phyloP scores from a whole-genome alignment of 2,113 vertebrate genomes.

The Bombycilla garrulus region DNA sequence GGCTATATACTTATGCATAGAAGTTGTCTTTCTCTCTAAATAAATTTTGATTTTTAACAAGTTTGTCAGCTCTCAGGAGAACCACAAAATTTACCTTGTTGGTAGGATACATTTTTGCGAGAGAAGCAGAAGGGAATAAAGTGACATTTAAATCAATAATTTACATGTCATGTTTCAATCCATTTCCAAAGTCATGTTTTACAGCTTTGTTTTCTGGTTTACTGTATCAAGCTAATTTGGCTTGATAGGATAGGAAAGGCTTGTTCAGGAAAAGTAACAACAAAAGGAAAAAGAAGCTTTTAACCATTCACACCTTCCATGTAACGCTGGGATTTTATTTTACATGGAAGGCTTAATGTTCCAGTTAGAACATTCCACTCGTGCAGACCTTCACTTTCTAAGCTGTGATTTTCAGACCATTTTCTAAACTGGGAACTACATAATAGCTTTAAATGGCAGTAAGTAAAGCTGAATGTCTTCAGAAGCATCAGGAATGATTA shows the following conservation, averaged over 20 bases:
- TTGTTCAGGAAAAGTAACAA: not conserved
- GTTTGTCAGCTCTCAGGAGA: not conserved
- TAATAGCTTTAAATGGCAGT: not conserved
- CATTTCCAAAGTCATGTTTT: not conserved
- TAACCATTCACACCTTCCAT: not conserved
- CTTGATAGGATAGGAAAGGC: too few species aligned
- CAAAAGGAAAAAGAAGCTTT: not conserved
- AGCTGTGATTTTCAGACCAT: not conserved
- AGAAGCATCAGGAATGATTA: not conserved
- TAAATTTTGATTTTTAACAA: not conserved
- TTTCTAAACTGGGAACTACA: not conserved
- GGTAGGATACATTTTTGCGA: not conserved
- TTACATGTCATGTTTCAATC: not conserved
- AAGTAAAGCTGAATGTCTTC: not conserved
- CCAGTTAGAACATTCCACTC: not conserved
- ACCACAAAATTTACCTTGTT: not conserved
- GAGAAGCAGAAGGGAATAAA: not conserved
- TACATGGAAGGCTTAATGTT: not conserved
- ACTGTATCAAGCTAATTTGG: not conserved
- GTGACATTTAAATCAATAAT: not conserved
- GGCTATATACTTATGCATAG: not conserved
- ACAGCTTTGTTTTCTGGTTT: not conserved
- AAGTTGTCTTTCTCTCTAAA: not conserved
- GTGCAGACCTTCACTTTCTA: not conserved
- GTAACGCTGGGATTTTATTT: not conserved